Percentiles rank a stretch among this genome's conserved stretches.
phyloP scores from a whole-genome alignment of 2,888 invertebrate genomes.

The Psylliodes chrysocephalus region DNA sequence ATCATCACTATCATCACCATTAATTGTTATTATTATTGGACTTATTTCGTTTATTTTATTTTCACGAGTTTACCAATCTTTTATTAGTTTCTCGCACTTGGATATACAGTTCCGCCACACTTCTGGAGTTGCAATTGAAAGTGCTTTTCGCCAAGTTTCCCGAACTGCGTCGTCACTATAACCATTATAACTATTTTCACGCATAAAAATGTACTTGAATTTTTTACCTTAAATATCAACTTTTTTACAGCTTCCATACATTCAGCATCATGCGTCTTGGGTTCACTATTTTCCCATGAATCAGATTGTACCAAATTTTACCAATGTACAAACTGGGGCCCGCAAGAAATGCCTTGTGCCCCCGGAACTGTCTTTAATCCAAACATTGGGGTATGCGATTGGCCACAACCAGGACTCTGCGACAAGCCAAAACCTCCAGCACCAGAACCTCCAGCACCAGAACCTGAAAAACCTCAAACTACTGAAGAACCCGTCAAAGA shows the following conservation, averaged over 20 bases:
- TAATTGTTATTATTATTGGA: too few species aligned
- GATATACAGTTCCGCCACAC: too few species aligned
- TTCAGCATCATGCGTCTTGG: conserved; percentile 18
- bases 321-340: conserved; percentile 15
- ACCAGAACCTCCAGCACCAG: neutral
- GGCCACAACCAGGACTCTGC: conserved; percentile 1
- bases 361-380: conserved; percentile 23
- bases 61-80: too few species aligned
- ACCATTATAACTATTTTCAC: too few species aligned
- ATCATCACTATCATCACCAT: too few species aligned
- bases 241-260: neutral
- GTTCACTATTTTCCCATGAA: conserved; percentile 9
- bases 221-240: too few species aligned
- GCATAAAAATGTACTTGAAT: too few species aligned
- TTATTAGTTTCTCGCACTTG: too few species aligned
- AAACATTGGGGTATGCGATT: conserved; percentile 14
- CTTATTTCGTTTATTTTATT: too few species aligned
- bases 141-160: too few species aligned
- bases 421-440: neutral
- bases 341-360: conserved; percentile 9
- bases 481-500: neutral
- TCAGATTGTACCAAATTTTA: conserved; percentile 29
- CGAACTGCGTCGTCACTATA: too few species aligned
- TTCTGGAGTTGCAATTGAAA: too few species aligned
- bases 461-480: neutral